phyloP scores from a whole-genome alignment of 2,113 vertebrate genomes.

The Dipodomys ordii region DNA sequence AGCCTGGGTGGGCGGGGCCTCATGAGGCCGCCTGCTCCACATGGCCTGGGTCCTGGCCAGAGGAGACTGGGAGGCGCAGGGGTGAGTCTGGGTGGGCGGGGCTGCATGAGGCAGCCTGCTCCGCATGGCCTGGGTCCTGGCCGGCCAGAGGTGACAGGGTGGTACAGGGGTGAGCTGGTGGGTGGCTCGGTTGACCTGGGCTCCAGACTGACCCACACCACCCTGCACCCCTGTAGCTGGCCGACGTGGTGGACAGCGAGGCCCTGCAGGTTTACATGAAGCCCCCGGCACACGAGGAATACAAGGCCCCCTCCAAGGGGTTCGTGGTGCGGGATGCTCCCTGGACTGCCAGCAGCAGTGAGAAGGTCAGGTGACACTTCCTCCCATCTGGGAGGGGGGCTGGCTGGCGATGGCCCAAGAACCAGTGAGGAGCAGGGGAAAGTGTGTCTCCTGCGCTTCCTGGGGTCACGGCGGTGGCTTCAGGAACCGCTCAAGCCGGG shows the following conservation, averaged over 20 bases:
- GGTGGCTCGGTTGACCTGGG: background rate
- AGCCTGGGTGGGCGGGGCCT: background rate
- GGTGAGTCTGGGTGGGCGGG: too few species aligned
- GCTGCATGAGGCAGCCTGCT: too few species aligned
- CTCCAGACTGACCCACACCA: background rate
- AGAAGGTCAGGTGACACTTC: slow-evolving; percentile 90
- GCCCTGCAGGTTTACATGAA: slow-evolving; percentile 95
- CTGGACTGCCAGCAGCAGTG: slow-evolving; percentile 92
- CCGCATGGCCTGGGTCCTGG: background rate
- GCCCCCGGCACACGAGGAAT: slow-evolving; percentile 90
- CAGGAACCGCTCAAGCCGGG: rapidly evolving
- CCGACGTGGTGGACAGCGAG: slow-evolving; percentile 95
- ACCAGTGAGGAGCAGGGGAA: too few species aligned
- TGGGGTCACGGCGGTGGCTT: background rate
- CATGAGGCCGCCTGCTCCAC: background rate
- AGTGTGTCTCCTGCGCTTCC: too few species aligned
- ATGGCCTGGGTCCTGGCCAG: background rate
- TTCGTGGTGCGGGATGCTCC: slow-evolving; percentile 99
- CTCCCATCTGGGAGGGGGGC: too few species aligned
- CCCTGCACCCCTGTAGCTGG: slow-evolving; percentile 87
- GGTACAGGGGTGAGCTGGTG: background rate
- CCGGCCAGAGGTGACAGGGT: background rate
- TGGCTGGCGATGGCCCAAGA: too few species aligned
- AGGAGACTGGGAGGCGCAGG: background rate
- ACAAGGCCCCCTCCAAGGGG: slow-evolving; percentile 94